Base-by-base conservation (phyloP, 2,888 invertebrate species). In the Microdon myrmicae region DNA sequence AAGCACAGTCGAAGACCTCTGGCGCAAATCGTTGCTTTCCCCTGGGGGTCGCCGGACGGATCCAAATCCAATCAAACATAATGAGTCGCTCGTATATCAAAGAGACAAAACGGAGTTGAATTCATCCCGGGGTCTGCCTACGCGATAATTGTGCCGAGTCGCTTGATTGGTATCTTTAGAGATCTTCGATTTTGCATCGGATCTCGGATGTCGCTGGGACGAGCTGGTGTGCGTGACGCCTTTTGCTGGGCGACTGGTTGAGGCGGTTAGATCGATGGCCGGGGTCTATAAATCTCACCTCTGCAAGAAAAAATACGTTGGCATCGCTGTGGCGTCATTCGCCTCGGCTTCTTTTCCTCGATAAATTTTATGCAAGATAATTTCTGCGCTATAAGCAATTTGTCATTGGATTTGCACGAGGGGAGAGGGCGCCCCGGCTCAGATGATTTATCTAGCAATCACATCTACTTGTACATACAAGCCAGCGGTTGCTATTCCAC, bases 111-210 rank as follows among this genome's bases (percentile, higher is more conserved):
- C 32, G 37, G 39, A 39, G 39, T 39, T 10, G 45, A 44, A 56
- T 47, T 22, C 45, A 43, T 47, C 53, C 41, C 41, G 47, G n/a
- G n/a, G n/a, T 64, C 64, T 64, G 51, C 64, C 64, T 64, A 64
- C 64, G 64, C 64, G 43, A 53, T 51, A 64, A 64, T 64, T 64
- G 58, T 35, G 23, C 45, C 43, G 53, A 47, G 48, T 54, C 39
- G 47, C 51, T 44, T 9, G 16, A 25, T 10, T 8, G n/a, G 41
- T 64, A 64, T 58, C 64, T 47, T 13, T 45, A 13, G 26, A 47
- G 43, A 64, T 64, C 64, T 53, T 64, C 43, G 58, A 64, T 64
- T 51, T 34, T 64, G 58, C 51, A 58, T 64, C 58, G 64, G 64
- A 64, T 53, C n/a, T n/a, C 45, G 32, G 45, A 31, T 59, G 39